Evolutionary conservation across 2,797 vertebrate genomes (phyloP), one percentile per base, ranked within the genome.

Genomic region (Phoxinus dragarum): DNA sequence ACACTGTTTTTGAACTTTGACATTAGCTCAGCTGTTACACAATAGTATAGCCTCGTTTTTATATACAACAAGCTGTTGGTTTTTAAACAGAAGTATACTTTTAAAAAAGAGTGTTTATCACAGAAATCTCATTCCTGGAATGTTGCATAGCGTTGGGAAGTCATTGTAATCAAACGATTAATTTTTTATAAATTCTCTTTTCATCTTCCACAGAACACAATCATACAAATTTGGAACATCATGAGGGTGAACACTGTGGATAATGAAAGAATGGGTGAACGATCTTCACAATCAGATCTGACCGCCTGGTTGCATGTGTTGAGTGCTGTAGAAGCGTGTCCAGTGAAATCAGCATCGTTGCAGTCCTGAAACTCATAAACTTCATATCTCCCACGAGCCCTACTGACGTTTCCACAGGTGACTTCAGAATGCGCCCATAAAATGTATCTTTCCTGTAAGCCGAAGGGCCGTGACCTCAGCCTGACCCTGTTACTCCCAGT

Each of bases 401-500:
- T 10, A 40, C 67, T 34, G 67, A 68, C 75, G n/a, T 82, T 89
- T 90, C 90, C 85, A 85, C 92, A 80, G 71, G 67, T 88, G n/a
- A 86, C 78, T 86, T 40, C 38, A 79, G 31, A 90, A 77, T 80
- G 88, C 3, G 40, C 71, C 16, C 71, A 72, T 68, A 85, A 89
- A 88, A 76, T 86, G 82, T 87, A 88, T 89, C 86, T 88, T 67
- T 86, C 73, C 73, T 68, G 84, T 80, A 78, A 90, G 76, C 27
- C 10, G 9, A 69, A 61, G 81, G 74, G 40, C 14, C 67, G 34
- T 89, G 88, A 89, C 89, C 88, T 67, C 72, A 40, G 34, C 36
- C 38, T 69, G 86, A 88, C 87, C 85, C 77, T 7, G 19, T 16
- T 47, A 27, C 75, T 54, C 47, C 27, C 6, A 0, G 61, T 88